Percentiles rank a stretch among this genome's conserved stretches.
Conservation (phyloP, 2,888 invertebrate genomes). For the Neria commutata region DNA sequence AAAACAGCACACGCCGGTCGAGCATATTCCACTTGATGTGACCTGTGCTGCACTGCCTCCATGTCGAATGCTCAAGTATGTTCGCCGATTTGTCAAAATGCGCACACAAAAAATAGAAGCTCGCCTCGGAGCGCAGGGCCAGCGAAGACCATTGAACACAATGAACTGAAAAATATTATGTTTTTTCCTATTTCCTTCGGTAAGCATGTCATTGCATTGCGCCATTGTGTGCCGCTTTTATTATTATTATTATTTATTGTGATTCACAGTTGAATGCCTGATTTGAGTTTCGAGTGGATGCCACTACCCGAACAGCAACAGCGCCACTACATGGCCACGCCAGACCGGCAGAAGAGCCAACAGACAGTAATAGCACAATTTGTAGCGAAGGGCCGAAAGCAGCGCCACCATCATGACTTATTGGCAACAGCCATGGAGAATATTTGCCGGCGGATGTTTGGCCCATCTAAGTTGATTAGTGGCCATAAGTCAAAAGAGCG, state of each 20-base stretch:
- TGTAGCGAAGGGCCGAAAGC: neutral
- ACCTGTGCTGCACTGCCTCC: neutral
- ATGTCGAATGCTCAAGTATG: neutral
- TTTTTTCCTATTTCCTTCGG: constrained; percentile 14
- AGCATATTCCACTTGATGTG: neutral
- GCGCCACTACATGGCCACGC: neutral
- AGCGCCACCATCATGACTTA: constrained; percentile 11
- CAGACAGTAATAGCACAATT: constrained; percentile 19
- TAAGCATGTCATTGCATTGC: constrained; percentile 17
- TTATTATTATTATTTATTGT: constrained; percentile 58
- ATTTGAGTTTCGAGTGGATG: constrained; percentile 59
- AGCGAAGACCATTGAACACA: constrained; percentile 35
- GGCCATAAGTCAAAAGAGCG: constrained; percentile 54
- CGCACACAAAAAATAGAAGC: constrained; percentile 15
- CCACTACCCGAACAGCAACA: constrained; percentile 30
- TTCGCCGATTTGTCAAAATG: constrained; percentile 40
- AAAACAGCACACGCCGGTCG: no score
- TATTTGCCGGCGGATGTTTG: constrained; percentile 32
- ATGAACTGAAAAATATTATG: constrained; percentile 52
- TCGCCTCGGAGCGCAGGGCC: constrained; percentile 13
- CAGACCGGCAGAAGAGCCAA: neutral
- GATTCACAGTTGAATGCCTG: constrained; percentile 59
- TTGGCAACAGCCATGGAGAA: constrained; percentile 24
- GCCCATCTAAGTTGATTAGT: constrained; percentile 55
- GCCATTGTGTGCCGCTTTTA: no score